A percentile compares a stretch with the other conserved stretches of the same genome.
Conservation (phyloP, 1,140 invertebrate genomes). For the Zaprionus africanus region DNA sequence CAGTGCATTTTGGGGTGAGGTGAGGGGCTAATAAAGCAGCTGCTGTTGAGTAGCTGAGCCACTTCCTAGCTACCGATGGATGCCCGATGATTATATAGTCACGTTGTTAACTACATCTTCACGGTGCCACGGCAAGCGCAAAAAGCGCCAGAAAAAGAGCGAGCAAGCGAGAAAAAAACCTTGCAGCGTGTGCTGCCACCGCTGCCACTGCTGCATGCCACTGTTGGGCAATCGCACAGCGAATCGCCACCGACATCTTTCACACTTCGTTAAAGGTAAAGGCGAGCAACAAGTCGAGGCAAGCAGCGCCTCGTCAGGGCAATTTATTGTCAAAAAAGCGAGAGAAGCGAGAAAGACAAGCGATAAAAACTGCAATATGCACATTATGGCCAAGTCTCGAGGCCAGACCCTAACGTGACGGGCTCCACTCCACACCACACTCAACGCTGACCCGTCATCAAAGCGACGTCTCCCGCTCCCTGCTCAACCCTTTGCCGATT, state of each 20-base stretch:
- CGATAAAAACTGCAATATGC: constrained; percentile 74
- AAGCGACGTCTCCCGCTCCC: background rate
- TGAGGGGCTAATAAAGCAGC: constrained; percentile 21
- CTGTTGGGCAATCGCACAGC: constrained; percentile 71
- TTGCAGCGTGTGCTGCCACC: constrained; percentile 63
- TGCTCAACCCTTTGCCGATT: constrained; percentile 30
- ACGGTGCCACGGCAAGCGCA: constrained; percentile 50
- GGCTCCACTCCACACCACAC: constrained; percentile 37
- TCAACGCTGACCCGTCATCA: constrained; percentile 37
- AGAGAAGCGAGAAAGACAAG: constrained; percentile 26
- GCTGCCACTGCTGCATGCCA: constrained; percentile 47
- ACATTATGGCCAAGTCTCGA: constrained; percentile 64
- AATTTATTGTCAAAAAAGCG: constrained; percentile 27
- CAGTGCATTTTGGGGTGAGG: too few relatives aligned
- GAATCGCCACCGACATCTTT: constrained; percentile 77
- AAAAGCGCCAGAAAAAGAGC: constrained; percentile 3
- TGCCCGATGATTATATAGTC: constrained; percentile 75
- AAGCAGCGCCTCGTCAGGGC: constrained; percentile 45
- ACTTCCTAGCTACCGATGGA: constrained; percentile 73
- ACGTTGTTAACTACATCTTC: constrained; percentile 83
- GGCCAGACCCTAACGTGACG: constrained; percentile 71
- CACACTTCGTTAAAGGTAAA: constrained; percentile 80
- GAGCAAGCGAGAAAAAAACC: constrained; percentile 40
- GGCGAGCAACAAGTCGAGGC: constrained; percentile 41
- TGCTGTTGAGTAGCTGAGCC: constrained; percentile 22